Evolutionary conservation across 2,797 vertebrate species (phyloP), one percentile per base, ranked within the genome.

Genomic region (Cryptoblepharus egeriae): DNA sequence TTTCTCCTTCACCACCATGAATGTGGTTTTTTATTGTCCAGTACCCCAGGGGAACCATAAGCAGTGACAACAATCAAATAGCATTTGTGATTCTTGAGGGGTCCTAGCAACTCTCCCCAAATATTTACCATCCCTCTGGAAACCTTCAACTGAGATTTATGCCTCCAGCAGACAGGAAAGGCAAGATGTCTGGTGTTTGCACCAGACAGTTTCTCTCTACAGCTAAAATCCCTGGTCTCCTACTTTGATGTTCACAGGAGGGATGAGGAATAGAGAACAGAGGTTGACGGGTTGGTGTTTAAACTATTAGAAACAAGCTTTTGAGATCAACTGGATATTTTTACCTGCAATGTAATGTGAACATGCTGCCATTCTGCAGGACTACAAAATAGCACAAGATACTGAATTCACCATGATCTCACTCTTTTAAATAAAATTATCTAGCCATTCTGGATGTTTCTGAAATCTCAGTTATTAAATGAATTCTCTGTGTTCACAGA

Each of bases 121-220:
- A 30, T 1, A 10, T 57, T 22, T 75, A 58, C 63, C 20, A 26
- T 69, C 82, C 77, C 82, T 84, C 55, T 84, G 71, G 77, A 79
- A 84, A 75, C 77, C 49, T 79, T 64, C 26, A 9, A 52, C 39
- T 37, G 70, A 79, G 63, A 84, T 79, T 84, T 79, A 79, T 84
- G 77, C 42, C 42, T 79, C 55, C 42, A 60, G 77, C 15, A 75
- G 60, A 73, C 30, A 37, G 77, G 70, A 74, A 74, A 79, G 70
- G 63, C 77, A 75, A 74, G 63, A 84, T 70, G 63, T 49, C 77
- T 75, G 42, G 30, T 28, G 32, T 75, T 69, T 84, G 63, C 57
- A 52, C n/a, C n/a, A n/a, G n/a, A n/a, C 32, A 60, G 55, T 22
- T 18, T 32, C 58, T 39, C 30, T n/a, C 60, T 39, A 45, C 20